Base-by-base conservation (phyloP, 1,140 invertebrate genomes). In the Octopus bimaculoides region DNA sequence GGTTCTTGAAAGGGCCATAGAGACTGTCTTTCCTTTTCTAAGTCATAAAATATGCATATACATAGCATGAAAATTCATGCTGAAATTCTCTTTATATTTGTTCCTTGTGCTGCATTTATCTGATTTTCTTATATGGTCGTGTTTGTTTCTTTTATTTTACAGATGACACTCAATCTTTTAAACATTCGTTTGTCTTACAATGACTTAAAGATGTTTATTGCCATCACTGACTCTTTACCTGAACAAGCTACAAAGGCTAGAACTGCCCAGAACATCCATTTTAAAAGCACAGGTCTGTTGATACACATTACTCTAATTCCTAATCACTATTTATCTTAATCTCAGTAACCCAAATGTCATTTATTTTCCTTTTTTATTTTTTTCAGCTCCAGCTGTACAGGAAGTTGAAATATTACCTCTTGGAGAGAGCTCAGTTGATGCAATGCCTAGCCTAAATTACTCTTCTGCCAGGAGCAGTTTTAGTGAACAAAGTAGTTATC, bases 181-280 rank as follows among this genome's bases (percentile, higher is more conserved):
- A 96, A 93, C 86, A 92, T 98, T 7, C 92, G 97, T 5, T 87
- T 99, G 3, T 98, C 96, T 0, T 99, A 98, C 86, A 94, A 97
- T 86, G 97, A 99, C 88, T 94, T 98, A 86, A 93, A 94, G 77
- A 95, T 98, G 92, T 98, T 98, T 87, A 91, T 94, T 0, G 92
- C 95, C 82, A 97, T 99, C 92, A 88, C 98, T 73, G 94, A 95
- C 81, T 96, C 95, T 0, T 88, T 98, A 80, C 88, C 89, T 7
- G 93, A 86, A 75, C 86, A 87, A 81, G 85, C 88, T 26, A 55
- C 85, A 17, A 81, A 86, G 55, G 86, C 86, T 20, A 83, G 82
- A 20, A 53, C 26, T 8, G 20, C 52, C 20, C 74, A 75, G 52
- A 75, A 75, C 8, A 26, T 76, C 6, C 75, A 76, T 76, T 52